Evolutionary conservation across 2,113 vertebrate genomes (phyloP), one percentile per base, ranked within the genome.

Genomic region (Paralichthys olivaceus): DNA sequence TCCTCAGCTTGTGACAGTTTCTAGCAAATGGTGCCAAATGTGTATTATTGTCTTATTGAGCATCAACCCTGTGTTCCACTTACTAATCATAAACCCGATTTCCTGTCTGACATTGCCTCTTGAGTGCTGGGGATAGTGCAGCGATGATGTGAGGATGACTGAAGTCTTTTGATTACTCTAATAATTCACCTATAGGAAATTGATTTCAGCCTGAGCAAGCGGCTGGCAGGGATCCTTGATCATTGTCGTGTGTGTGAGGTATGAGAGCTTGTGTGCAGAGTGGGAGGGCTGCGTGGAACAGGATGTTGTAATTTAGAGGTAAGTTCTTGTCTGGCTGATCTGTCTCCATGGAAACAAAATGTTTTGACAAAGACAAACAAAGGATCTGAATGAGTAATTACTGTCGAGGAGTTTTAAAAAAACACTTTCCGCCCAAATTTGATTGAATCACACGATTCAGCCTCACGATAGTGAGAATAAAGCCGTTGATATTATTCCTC

Each of bases 181-280:
- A 88, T 89, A 83, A 87, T 78, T 80, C 57, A 61, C 25, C 69
- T 43, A 64, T 57, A 73, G 75, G 78, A 87, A 88, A 87, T 87
- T 78, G 57, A 61, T 61, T 78, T 67, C 65, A 25, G 15, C 29
- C 51, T 57, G 0, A 1, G 60, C 61, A 77, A 49, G 25, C 32
- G 37, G n/a, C 62, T 81, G 76, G 51, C 32, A 71, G 60, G 3
- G 53, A 82, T 81, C 25, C 7, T 28, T 72, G 59, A 47, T 28
- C 12, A 28, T 75, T 49, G n/a, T n/a, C n/a, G 49, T 0, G n/a
- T 9, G n/a, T 72, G 58, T n/a, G 7, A 7, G 43, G 43, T 47
- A 47, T 40, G 37, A 47, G 15, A 68, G 32, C 45, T 37, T 84
- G 9, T 83, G 79, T 71, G 65, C 32, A 58, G 66, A 61, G 49